These are phyloP conservation scores for Ligdia adustata DNA, from an alignment of 2,888 invertebrate species.

Conservation along the genomic window DNA sequence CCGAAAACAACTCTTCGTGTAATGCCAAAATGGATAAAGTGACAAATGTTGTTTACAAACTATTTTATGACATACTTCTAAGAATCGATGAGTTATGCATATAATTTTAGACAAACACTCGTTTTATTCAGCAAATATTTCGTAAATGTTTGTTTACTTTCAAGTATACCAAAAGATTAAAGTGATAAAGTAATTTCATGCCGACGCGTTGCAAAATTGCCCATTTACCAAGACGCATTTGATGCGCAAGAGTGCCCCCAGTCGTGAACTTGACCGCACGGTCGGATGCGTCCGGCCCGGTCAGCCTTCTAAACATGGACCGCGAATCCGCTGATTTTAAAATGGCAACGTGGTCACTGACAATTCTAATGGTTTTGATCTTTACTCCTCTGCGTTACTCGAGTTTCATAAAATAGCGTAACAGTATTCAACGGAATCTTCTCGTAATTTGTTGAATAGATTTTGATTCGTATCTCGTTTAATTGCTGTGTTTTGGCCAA, in stretches of 20 bases:
- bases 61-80: constrained; percentile 8
- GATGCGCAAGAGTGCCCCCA: constrained; percentile 45
- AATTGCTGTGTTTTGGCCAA: constrained; percentile 21
- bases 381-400: constrained; percentile 39
- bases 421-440: constrained; percentile 15
- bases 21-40: constrained; percentile 20
- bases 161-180: constrained; percentile 1
- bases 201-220: constrained; percentile 33
- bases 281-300: constrained; percentile 61
- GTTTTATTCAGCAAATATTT: neutral
- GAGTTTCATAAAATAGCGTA: constrained; percentile 28
- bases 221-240: constrained; percentile 34
- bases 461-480: constrained; percentile 5
- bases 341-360: constrained; percentile 47
- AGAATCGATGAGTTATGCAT: constrained; percentile 4
- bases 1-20: neutral
- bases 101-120: neutral
- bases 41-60: constrained; percentile 21
- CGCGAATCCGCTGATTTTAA: constrained; percentile 43
- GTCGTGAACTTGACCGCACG: constrained; percentile 75
- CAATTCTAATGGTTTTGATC: constrained; percentile 54
- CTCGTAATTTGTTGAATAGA: constrained; percentile 11
- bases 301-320: constrained; percentile 51
- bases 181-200: constrained; percentile 7
- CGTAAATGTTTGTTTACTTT: neutral